Conservation (phyloP, 2,888 invertebrate genomes). For the Drosophila neutralis region DNA sequence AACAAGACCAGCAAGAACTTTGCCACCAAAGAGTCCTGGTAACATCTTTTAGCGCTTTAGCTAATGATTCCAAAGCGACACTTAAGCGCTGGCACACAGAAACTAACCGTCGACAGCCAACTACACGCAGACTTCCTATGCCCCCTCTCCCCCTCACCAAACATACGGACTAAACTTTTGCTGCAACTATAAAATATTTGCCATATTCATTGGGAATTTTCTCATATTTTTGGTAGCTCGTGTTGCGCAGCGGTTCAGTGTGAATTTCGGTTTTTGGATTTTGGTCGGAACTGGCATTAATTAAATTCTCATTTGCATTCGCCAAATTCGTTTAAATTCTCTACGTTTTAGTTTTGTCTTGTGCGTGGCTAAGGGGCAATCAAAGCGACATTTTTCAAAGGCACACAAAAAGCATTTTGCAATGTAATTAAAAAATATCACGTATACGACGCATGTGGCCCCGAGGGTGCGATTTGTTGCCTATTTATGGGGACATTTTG, state of each 20-base stretch:
- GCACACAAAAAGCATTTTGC: constrained; percentile 52
- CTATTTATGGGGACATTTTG: constrained; percentile 67
- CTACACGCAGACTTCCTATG: neutral
- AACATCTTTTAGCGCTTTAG: constrained; percentile 45
- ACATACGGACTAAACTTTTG: constrained; percentile 44
- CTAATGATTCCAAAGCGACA: constrained; percentile 53
- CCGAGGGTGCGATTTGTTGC: constrained; percentile 69
- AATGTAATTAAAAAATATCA: constrained; percentile 77
- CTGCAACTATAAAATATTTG: constrained; percentile 67
- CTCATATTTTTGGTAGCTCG: constrained; percentile 24
- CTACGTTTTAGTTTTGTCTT: constrained; percentile 32
- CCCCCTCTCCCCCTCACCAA: neutral
- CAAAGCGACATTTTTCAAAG: constrained; percentile 63
- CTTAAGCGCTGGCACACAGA: constrained; percentile 35
- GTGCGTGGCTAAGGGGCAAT: constrained; percentile 44
- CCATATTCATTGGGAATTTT: constrained; percentile 56
- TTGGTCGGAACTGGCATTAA: constrained; percentile 51
- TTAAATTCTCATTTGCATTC: constrained; percentile 62
- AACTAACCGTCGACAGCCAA: neutral
- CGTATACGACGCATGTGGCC: constrained; percentile 73
- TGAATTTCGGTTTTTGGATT: constrained; percentile 16
- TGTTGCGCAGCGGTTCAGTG: constrained; percentile 8
- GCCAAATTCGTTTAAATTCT: constrained; percentile 21
- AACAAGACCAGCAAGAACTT: constrained; percentile 34
- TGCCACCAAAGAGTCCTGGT: constrained; percentile 26